Evolutionary conservation across 2,113 vertebrate species (phyloP).

Genomic region (Puma concolor): DNA sequence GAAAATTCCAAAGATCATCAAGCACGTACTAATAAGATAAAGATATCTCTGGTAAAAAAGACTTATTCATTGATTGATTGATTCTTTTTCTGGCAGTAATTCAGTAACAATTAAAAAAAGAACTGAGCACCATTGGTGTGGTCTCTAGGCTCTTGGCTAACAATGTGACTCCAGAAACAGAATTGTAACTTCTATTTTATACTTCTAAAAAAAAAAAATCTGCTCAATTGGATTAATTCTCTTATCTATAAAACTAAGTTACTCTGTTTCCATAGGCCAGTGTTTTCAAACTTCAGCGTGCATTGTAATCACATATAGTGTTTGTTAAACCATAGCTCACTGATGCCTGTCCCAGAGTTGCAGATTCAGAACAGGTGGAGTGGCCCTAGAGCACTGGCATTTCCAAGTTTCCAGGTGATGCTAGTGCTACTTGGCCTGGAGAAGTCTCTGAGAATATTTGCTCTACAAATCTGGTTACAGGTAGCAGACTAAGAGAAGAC

Average conservation of each 20-base stretch:
- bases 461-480: neutral
- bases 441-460: neutral
- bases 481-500: neutral
- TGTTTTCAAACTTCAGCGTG: neutral
- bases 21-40: constrained; percentile 22
- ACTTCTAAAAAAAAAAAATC: neutral
- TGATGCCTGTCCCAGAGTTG: neutral
- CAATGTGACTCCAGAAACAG: neutral
- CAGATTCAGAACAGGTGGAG: neutral
- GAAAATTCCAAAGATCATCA: constrained; percentile 1
- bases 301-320: neutral
- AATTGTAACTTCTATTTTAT: neutral
- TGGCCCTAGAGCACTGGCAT: neutral
- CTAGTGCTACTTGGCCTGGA: neutral
- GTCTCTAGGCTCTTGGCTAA: neutral
- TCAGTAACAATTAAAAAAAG: neutral
- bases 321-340: neutral
- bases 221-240: neutral
- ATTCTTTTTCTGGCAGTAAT: neutral
- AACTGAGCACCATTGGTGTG: neutral
- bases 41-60: constrained; percentile 26
- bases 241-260: neutral
- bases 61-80: neutral
- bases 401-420: neutral
- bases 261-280: neutral